These are phyloP conservation scores for Lasius platythorax DNA, from an alignment of 2,888 invertebrate species.

Conservation along the genomic window DNA sequence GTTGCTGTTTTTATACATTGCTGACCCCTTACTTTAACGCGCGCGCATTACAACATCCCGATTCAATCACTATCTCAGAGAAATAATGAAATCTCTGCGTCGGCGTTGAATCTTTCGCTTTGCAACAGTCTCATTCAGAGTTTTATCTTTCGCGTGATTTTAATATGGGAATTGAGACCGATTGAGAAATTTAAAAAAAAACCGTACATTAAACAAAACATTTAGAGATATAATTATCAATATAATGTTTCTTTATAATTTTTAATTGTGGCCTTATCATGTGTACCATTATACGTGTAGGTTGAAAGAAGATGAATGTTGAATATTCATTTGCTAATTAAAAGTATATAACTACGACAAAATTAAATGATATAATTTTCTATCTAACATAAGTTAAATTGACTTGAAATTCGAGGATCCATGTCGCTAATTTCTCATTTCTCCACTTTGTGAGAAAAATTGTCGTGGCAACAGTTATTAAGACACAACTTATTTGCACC, in stretches of 20 bases:
- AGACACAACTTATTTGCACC: neutral
- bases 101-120: constrained; percentile 30
- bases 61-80: constrained; percentile 22
- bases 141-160: neutral
- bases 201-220: neutral
- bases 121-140: neutral
- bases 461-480: neutral
- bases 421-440: neutral
- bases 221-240: neutral
- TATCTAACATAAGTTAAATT: neutral
- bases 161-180: neutral
- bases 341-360: neutral
- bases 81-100: constrained; percentile 40
- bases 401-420: neutral
- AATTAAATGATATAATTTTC: neutral
- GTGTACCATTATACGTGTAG: neutral
- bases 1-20: constrained; percentile 66
- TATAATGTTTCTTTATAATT: neutral
- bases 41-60: constrained; percentile 48
- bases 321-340: neutral
- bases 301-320: neutral
- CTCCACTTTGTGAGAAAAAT: neutral
- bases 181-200: neutral
- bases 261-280: neutral
- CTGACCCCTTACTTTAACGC: constrained; percentile 46